Percentiles rank a stretch among this genome's conserved stretches.
Evolutionary conservation across 2,797 vertebrate genomes (phyloP).

Genomic region (Selene dorsalis): DNA sequence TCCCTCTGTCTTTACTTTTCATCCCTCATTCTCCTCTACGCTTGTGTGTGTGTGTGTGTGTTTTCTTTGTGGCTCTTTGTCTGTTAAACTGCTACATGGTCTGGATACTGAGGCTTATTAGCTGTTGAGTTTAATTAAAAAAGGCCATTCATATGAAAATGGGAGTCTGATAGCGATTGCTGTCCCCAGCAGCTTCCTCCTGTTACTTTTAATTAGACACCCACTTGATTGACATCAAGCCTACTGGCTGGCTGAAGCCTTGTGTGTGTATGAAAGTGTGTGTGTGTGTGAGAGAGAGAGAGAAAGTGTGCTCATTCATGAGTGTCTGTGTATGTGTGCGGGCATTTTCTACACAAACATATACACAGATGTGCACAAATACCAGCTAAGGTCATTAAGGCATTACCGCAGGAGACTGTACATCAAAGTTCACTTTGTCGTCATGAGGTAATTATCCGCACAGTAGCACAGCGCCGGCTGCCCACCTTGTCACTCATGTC

Average conservation of each 20-base stretch:
- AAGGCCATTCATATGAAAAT: conserved; percentile 92
- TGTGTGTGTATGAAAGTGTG: conserved; percentile 35
- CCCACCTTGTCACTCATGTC: conserved; percentile 82
- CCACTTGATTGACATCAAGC: conserved; percentile 87
- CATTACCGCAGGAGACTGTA: conserved; percentile 65
- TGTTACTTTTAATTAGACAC: conserved; percentile 90
- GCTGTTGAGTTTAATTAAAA: conserved; percentile 91
- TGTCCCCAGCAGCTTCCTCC: conserved; percentile 88
- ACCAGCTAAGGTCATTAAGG: conserved; percentile 80
- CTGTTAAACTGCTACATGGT: conserved; percentile 88
- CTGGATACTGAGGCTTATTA: conserved; percentile 90
- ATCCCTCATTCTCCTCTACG: conserved; percentile 69
- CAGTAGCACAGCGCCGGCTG: conserved; percentile 61
- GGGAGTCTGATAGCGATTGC: conserved; percentile 87
- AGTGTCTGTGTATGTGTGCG: conserved; percentile 24
- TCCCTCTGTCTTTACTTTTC: conserved; percentile 82
- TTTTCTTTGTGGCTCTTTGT: conserved; percentile 84
- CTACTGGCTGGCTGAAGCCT: conserved; percentile 72
- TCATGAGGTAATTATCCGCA: conserved; percentile 82
- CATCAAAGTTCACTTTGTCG: conserved; percentile 84
- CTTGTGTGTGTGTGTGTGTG: conserved; percentile 44
- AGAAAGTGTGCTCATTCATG: conserved; percentile 22
- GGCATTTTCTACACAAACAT: conserved; percentile 60
- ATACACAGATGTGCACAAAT: conserved; percentile 55
- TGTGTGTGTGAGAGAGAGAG: not conserved